phyloP scores from a whole-genome alignment of 2,113 vertebrate genomes.

The Passer montanus region DNA sequence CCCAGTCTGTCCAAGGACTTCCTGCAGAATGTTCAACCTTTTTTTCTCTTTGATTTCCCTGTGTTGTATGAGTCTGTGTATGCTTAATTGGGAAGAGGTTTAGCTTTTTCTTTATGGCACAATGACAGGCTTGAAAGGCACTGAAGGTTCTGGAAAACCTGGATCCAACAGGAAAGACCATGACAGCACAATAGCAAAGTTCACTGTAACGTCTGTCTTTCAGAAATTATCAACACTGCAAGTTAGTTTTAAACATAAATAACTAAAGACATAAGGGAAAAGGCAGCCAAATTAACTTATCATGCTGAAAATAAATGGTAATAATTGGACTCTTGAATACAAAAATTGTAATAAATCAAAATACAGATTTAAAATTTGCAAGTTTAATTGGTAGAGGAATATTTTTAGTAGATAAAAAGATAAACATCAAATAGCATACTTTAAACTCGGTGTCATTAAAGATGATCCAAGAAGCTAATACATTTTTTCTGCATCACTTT shows the following conservation, averaged over 20 bases:
- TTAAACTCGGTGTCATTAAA: neutral
- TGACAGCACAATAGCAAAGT: neutral
- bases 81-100: neutral
- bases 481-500: conserved; percentile 15
- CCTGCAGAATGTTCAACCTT: neutral
- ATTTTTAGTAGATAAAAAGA: conserved; percentile 29
- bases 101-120: neutral
- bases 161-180: neutral
- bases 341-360: conserved; percentile 25
- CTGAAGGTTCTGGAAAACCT: neutral
- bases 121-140: neutral
- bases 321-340: neutral
- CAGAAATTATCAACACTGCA: neutral
- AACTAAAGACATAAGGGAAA: neutral
- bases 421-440: neutral
- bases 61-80: neutral
- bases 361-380: conserved; percentile 23
- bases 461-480: conserved; percentile 19
- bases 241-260: neutral
- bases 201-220: neutral
- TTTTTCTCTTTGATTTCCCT: neutral
- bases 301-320: neutral
- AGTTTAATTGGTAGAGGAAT: neutral
- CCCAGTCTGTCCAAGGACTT: neutral
- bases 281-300: neutral